Evolutionary conservation across 2,113 vertebrate species (phyloP).

Genomic region (Mastomys natalensis): DNA sequence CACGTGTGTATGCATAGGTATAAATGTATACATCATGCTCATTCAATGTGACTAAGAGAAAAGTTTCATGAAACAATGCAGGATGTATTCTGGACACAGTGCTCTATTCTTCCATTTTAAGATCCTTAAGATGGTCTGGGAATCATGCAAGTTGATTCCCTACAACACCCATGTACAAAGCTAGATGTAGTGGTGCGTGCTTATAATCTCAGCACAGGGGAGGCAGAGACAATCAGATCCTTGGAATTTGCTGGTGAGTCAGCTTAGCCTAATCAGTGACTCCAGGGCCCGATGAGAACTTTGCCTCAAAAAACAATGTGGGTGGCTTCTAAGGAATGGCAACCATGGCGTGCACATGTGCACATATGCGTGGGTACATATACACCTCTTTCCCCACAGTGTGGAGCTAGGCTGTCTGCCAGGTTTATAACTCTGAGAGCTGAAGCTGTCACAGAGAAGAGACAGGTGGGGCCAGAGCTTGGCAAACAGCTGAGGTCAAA

Average conservation of each 20-base stretch:
- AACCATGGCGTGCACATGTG: no score
- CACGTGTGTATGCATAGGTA: fast-evolving
- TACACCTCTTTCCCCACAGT: not conserved
- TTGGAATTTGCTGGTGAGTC: not conserved
- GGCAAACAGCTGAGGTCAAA: not conserved
- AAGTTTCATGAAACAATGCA: not conserved
- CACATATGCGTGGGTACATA: no score
- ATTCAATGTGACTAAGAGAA: not conserved
- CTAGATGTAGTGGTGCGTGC: not conserved
- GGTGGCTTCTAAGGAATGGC: not conserved
- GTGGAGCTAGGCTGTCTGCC: not conserved
- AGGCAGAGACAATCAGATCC: not conserved
- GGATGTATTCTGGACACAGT: not conserved
- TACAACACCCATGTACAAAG: not conserved
- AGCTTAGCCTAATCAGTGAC: not conserved
- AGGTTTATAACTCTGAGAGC: not conserved
- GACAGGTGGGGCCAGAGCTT: not conserved
- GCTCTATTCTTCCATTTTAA: not conserved
- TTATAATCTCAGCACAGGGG: not conserved
- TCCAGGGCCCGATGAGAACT: not conserved
- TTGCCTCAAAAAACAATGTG: not conserved
- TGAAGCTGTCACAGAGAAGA: not conserved
- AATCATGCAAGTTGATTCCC: not conserved
- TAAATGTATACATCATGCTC: fast-evolving
- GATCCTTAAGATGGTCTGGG: not conserved